These are phyloP conservation scores for Zygothrica quintamaculata DNA, from an alignment of 2,888 invertebrate genomes.

Conservation along the genomic window DNA sequence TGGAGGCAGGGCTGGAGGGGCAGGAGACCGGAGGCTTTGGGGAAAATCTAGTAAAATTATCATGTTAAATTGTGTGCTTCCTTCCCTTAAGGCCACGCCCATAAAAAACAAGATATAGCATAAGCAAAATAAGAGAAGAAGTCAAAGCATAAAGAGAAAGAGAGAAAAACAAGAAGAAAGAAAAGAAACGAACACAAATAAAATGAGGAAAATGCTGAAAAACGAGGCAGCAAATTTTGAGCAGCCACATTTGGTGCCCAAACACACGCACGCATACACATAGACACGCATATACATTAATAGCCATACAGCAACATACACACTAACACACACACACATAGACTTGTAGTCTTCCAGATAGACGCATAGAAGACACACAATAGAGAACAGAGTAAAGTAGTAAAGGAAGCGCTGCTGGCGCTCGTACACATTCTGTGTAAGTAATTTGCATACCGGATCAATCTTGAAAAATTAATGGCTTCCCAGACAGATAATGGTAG, in stretches of 20 bases:
- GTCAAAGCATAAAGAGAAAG: neutral
- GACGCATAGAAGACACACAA: conserved; percentile 41
- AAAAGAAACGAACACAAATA: conserved; percentile 4
- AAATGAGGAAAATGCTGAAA: conserved; percentile 38
- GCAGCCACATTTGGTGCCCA: conserved; percentile 46
- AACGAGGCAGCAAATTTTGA: conserved; percentile 41
- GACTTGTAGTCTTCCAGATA: conserved; percentile 15
- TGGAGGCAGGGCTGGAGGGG: neutral
- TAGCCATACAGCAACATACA: conserved; percentile 18
- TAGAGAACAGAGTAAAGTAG: conserved; percentile 60
- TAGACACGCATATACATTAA: conserved; percentile 3
- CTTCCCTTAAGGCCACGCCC: conserved; percentile 41
- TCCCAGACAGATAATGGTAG: conserved; percentile 82
- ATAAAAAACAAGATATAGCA: conserved; percentile 55
- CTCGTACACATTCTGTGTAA: conserved; percentile 73
- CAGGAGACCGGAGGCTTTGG: neutral
- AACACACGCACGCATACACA: conserved; percentile 17
- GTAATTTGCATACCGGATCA: conserved; percentile 84
- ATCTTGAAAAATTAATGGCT: conserved; percentile 83
- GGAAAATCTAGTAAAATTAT: conserved; percentile 2
- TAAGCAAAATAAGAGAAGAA: conserved; percentile 2
- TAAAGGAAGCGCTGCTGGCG: conserved; percentile 66
- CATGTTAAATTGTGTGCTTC: conserved; percentile 32
- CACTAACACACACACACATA: neutral
- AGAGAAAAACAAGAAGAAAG: conserved; percentile 9